Evolutionary conservation across 2,113 vertebrate species (phyloP).

Genomic region (Anolis carolinensis): DNA sequence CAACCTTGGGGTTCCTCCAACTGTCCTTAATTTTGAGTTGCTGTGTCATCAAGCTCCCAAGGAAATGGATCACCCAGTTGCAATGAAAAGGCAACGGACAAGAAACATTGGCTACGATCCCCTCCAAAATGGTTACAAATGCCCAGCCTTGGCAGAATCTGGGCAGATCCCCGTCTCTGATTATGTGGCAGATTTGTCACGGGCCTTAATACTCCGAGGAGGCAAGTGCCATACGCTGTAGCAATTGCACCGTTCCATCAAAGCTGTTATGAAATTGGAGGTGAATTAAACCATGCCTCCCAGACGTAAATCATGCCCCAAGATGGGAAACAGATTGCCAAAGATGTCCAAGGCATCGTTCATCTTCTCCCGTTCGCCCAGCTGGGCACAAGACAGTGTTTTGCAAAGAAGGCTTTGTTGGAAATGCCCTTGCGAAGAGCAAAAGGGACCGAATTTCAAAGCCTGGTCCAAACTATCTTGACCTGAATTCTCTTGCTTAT

Average conservation of each 20-base stretch:
- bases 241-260: background rate
- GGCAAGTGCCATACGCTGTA: background rate
- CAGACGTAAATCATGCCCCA: background rate
- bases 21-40: too few species aligned
- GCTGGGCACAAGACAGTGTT: background rate
- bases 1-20: too few species aligned
- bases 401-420: background rate
- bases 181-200: conserved; percentile 6
- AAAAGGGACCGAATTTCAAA: background rate
- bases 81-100: background rate
- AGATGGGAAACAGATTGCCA: conserved; percentile 7
- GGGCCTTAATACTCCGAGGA: background rate
- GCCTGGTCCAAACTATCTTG: too few species aligned
- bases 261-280: background rate
- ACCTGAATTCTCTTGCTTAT: too few species aligned
- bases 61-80: background rate
- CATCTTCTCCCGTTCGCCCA: background rate
- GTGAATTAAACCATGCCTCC: conserved; percentile 8
- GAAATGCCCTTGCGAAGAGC: too few species aligned
- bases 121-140: background rate
- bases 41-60: too few species aligned
- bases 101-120: background rate
- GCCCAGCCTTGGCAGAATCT: background rate
- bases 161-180: background rate
- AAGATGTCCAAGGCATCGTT: background rate